Evolutionary conservation across 2,797 vertebrate genomes (phyloP).

Genomic region (Hafferia zeledoni): DNA sequence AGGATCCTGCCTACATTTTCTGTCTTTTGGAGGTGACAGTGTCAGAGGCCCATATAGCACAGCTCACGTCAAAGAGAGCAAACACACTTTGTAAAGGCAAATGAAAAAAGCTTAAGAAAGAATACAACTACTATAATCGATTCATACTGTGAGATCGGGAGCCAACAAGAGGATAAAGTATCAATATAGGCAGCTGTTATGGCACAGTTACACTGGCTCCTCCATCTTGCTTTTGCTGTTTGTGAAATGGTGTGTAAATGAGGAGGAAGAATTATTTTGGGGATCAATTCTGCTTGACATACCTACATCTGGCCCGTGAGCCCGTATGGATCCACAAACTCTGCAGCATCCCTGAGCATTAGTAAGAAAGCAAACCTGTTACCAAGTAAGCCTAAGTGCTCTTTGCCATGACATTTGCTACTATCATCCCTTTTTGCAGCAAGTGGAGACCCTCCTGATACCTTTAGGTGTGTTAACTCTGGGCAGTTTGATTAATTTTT

Average conservation of each 20-base stretch:
- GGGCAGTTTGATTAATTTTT: not conserved
- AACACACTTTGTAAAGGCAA: not conserved
- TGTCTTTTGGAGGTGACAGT: not conserved
- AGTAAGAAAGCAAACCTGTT: not conserved
- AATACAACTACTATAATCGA: not conserved
- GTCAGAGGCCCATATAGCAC: not conserved
- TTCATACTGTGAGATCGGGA: not conserved
- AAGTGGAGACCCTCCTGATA: not conserved
- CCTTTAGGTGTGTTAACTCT: not conserved
- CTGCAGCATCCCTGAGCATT: not conserved
- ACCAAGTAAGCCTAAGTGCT: not conserved
- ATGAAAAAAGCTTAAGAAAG: not conserved
- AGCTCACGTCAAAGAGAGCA: not conserved
- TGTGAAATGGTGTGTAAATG: not conserved
- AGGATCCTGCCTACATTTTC: not conserved
- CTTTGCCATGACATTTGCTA: not conserved
- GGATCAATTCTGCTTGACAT: not conserved
- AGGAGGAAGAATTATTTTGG: not conserved
- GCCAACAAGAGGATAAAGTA: not conserved
- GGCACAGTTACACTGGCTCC: not conserved
- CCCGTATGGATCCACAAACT: not conserved
- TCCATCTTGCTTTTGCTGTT: not conserved
- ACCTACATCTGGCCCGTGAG: accelerated
- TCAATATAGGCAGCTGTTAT: not conserved
- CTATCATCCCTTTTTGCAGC: not conserved